These are phyloP conservation scores for Scaptomyza reducta DNA, from an alignment of 2,888 invertebrate species.

Conservation along the genomic window DNA sequence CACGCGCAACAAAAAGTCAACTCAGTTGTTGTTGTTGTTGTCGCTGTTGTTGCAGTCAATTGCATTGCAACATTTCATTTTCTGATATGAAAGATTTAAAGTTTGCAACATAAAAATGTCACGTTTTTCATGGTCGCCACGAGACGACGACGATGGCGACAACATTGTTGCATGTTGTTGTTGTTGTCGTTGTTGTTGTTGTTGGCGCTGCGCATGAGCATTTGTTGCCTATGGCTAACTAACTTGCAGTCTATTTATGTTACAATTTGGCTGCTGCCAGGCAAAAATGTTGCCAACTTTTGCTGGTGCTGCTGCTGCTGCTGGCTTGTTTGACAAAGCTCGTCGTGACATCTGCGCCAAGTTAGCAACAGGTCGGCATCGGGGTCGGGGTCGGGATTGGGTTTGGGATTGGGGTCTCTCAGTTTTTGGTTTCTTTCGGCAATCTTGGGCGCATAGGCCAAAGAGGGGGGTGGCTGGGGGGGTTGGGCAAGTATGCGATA, in stretches of 20 bases:
- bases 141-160: constrained; percentile 52
- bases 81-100: constrained; percentile 83
- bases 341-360: constrained; percentile 83
- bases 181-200: constrained; percentile 18
- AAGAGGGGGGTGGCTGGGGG: too few relatives aligned
- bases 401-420: constrained; percentile 19
- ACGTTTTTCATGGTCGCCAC: constrained; percentile 84
- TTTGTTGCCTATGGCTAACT: constrained; percentile 67
- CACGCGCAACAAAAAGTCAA: constrained; percentile 71
- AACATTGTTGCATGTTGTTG: constrained; percentile 41
- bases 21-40: constrained; percentile 43
- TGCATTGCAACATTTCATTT: constrained; percentile 79
- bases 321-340: constrained; percentile 75
- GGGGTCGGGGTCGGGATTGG: constrained; percentile 5
- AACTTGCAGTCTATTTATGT: constrained; percentile 78
- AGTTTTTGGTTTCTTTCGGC: constrained; percentile 19
- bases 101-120: constrained; percentile 84
- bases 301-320: constrained; percentile 45
- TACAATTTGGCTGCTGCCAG: constrained; percentile 76
- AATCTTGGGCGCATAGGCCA: constrained; percentile 8
- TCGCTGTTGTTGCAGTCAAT: constrained; percentile 72
- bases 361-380: constrained; percentile 55
- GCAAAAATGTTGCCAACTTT: constrained; percentile 73
- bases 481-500: not conserved
- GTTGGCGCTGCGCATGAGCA: constrained; percentile 78